Evolutionary conservation across 2,888 invertebrate species (phyloP).

Genomic region (Drosophila anomelani): DNA sequence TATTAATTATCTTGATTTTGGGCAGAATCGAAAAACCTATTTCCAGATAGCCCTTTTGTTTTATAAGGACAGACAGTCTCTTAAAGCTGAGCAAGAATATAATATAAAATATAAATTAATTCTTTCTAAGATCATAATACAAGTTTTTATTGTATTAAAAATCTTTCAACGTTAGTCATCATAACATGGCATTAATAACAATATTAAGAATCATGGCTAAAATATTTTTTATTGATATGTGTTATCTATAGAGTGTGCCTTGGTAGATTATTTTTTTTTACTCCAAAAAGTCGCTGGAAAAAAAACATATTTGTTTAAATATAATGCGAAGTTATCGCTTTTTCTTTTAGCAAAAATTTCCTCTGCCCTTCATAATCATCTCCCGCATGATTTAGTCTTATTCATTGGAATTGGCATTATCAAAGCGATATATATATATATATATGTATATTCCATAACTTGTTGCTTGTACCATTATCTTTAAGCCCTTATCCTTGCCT

Average conservation of each 20-base stretch:
- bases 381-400: slow-evolving; percentile 12
- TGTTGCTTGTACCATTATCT: slow-evolving; percentile 20
- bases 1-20: too few species aligned
- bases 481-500: slow-evolving; percentile 22
- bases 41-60: too few species aligned
- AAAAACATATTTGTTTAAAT: background rate
- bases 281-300: background rate
- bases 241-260: slow-evolving; percentile 7
- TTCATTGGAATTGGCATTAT: background rate
- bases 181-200: background rate
- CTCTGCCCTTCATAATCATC: background rate
- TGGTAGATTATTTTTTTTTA: slow-evolving; percentile 1
- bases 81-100: background rate
- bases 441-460: background rate
- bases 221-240: slow-evolving; percentile 1
- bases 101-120: background rate
- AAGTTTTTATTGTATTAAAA: background rate
- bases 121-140: background rate
- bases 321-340: background rate
- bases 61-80: background rate
- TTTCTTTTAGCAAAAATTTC: too few species aligned
- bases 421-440: background rate
- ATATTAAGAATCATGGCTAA: slow-evolving; percentile 1
- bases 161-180: slow-evolving; percentile 5
- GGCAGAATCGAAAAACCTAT: too few species aligned